These are phyloP conservation scores for Pardosa pseudoannulata DNA, from an alignment of 2,888 invertebrate genomes.

Conservation along the genomic window DNA sequence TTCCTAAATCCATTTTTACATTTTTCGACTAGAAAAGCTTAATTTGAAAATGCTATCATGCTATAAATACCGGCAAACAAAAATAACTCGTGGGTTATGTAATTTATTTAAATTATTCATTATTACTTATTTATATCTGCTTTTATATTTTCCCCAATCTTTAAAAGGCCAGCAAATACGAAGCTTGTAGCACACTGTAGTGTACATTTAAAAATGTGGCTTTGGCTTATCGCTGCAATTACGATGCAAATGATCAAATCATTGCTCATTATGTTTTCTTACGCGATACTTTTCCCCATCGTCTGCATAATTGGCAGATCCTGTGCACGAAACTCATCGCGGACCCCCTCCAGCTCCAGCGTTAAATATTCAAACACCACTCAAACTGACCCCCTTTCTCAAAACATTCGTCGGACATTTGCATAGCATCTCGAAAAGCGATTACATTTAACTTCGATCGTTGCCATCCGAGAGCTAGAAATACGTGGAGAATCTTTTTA, in stretches of 20 bases:
- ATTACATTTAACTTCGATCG: conserved; percentile 33
- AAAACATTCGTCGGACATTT: conserved; percentile 54
- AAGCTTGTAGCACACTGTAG: no score
- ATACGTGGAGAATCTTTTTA: conserved; percentile 25
- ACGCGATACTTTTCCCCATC: neutral
- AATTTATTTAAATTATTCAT: no score
- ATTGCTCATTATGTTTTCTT: neutral
- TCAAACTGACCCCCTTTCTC: conserved; percentile 26
- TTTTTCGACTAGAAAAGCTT: no score
- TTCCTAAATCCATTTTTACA: no score
- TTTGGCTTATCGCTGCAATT: neutral
- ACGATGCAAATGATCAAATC: neutral
- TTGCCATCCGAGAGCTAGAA: conserved; percentile 24
- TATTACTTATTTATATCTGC: no score
- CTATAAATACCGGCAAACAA: no score
- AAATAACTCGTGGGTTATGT: no score
- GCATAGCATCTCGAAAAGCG: conserved; percentile 39
- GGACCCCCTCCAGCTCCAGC: neutral
- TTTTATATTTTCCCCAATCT: no score
- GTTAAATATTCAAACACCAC: conserved; percentile 33
- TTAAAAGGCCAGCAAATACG: no score
- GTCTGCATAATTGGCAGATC: neutral
- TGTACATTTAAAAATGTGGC: no score
- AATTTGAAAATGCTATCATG: no score
- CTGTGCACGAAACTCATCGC: neutral